Conservation (phyloP, 2,888 invertebrate species). For the Aspidiotus rigidus region DNA sequence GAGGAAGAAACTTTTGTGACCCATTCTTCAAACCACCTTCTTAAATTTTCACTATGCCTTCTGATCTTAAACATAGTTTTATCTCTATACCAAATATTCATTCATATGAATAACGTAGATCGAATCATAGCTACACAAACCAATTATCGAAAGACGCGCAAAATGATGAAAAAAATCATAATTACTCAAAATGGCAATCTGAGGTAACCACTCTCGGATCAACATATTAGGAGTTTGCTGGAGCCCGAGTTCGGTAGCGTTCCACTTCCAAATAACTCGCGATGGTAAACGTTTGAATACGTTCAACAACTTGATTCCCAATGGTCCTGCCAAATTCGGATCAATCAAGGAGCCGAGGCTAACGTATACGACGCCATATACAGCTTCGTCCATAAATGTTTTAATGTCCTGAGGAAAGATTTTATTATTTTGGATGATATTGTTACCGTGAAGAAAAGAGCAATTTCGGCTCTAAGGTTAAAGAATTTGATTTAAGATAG, state of each 20-base stretch:
- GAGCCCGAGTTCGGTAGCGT: not conserved
- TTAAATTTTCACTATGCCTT: too few relatives aligned
- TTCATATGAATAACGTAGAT: not conserved
- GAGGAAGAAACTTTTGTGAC: too few relatives aligned
- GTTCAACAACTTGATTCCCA: not conserved
- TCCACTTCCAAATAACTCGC: not conserved
- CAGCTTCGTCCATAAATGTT: not conserved
- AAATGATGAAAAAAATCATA: not conserved
- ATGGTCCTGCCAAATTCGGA: not conserved
- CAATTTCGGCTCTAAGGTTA: too few relatives aligned
- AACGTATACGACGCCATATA: not conserved
- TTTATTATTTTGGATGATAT: not conserved
- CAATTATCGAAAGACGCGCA: not conserved
- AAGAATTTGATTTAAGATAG: too few relatives aligned
- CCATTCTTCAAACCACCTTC: too few relatives aligned
- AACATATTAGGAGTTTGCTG: not conserved
- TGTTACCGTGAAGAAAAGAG: too few relatives aligned
- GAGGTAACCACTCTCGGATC: not conserved
- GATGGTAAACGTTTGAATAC: not conserved
- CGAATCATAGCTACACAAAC: not conserved
- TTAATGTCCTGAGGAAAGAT: not conserved
- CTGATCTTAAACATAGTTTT: too few relatives aligned
- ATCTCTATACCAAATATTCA: not conserved
- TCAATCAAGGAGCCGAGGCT: not conserved
- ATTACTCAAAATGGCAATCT: not conserved